Evolutionary conservation across 2,888 invertebrate genomes (phyloP).

Genomic region (Odontocerum albicorne): DNA sequence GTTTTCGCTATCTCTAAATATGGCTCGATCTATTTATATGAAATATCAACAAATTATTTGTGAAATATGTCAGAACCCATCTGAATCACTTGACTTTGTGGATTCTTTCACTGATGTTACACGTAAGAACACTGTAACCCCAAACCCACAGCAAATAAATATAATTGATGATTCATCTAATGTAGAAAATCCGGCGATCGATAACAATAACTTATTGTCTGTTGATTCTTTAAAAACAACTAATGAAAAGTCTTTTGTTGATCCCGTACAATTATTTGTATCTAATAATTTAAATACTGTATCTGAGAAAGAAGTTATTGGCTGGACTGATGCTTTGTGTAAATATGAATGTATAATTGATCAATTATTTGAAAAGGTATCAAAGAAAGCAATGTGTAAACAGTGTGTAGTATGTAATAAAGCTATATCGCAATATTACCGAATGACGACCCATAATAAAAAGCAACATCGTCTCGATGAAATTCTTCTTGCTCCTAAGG

Average conservation of each 20-base stretch:
- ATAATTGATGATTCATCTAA: no score
- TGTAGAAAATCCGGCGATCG: no score
- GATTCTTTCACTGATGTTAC: no score
- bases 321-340: neutral
- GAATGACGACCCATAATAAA: neutral
- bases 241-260: no score
- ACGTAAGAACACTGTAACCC: no score
- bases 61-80: neutral
- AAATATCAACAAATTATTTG: conserved; percentile 12
- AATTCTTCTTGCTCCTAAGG: neutral
- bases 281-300: no score
- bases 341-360: conserved; percentile 2
- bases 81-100: neutral
- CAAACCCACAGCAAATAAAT: no score
- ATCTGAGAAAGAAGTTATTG: no score
- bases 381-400: neutral
- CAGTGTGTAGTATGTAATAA: conserved; percentile 1
- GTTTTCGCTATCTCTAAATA: conserved; percentile 1
- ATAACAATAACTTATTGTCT: no score
- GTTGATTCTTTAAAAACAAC: no score
- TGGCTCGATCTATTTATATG: neutral
- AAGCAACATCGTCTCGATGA: neutral
- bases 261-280: no score
- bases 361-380: neutral
- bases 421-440: neutral